Conservation (phyloP, 2,797 vertebrate species). For the Micropoecilia bifurca region DNA sequence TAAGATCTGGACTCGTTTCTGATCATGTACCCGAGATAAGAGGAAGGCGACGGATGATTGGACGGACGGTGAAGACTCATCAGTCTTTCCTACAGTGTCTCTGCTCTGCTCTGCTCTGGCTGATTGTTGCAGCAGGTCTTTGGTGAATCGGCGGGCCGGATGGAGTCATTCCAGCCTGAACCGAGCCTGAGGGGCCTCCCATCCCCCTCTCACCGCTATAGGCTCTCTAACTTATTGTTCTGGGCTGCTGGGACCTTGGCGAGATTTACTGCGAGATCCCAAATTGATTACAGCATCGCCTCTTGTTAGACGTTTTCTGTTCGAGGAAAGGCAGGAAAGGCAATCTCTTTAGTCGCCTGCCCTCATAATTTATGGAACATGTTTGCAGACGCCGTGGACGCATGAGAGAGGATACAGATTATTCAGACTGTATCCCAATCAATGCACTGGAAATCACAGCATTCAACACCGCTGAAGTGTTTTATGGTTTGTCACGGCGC, state of each 20-base stretch:
- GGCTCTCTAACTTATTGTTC: conserved; percentile 62
- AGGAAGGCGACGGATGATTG: too few species aligned
- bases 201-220: conserved; percentile 8
- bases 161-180: neutral
- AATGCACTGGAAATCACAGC: too few species aligned
- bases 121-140: conserved; percentile 17
- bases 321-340: conserved; percentile 20
- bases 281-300: conserved; percentile 48
- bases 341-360: neutral
- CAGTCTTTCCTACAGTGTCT: too few species aligned
- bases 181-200: neutral
- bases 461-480: too few species aligned
- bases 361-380: conserved; percentile 15
- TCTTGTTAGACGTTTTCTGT: conserved; percentile 46
- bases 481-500: too few species aligned
- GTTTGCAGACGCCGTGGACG: neutral
- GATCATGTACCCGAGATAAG: too few species aligned
- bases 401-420: too few species aligned
- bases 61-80: too few species aligned
- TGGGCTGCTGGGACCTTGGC: conserved; percentile 58
- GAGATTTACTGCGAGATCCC: conserved; percentile 50
- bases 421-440: too few species aligned
- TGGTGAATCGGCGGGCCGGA: neutral
- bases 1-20: neutral
- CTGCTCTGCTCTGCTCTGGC: neutral